Evolutionary conservation across 2,888 invertebrate genomes (phyloP).

Genomic region (Heliothis peltigera): DNA sequence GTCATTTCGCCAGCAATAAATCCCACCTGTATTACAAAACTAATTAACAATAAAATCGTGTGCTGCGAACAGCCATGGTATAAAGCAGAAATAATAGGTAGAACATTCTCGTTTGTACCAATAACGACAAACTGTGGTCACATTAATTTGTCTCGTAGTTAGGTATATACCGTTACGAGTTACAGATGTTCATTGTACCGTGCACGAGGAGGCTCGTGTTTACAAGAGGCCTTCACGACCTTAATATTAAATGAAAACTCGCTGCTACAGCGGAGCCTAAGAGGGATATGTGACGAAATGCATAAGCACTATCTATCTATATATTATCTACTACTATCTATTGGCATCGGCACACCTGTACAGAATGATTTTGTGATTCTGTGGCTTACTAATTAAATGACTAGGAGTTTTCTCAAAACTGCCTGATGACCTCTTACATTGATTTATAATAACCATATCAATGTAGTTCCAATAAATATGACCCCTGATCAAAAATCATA

Average conservation of each 20-base stretch:
- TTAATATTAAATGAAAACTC: not conserved
- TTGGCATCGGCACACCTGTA: too few relatives aligned
- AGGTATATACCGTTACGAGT: not conserved
- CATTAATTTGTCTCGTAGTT: not conserved
- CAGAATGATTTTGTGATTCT: too few relatives aligned
- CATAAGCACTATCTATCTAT: too few relatives aligned
- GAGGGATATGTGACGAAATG: too few relatives aligned
- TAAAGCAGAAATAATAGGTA: not conserved
- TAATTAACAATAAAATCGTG: slow-evolving; percentile 1
- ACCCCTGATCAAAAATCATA: too few relatives aligned
- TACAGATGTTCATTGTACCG: not conserved
- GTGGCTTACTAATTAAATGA: too few relatives aligned
- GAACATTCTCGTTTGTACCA: slow-evolving; percentile 2
- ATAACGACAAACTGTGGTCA: slow-evolving; percentile 1
- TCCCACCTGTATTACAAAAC: slow-evolving; percentile 2
- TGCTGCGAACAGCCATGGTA: not conserved
- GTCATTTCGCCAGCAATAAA: not conserved
- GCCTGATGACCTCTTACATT: too few relatives aligned
- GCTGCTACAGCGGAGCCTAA: too few relatives aligned
- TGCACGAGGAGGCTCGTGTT: not conserved
- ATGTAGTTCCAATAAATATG: too few relatives aligned
- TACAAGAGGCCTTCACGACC: not conserved
- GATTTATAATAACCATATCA: too few relatives aligned
- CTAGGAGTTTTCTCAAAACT: too few relatives aligned
- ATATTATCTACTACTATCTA: too few relatives aligned